A percentile compares a stretch with the other conserved stretches of the same genome.
phyloP scores from a whole-genome alignment of 2,888 invertebrate species.

The Andrena bicolor region DNA sequence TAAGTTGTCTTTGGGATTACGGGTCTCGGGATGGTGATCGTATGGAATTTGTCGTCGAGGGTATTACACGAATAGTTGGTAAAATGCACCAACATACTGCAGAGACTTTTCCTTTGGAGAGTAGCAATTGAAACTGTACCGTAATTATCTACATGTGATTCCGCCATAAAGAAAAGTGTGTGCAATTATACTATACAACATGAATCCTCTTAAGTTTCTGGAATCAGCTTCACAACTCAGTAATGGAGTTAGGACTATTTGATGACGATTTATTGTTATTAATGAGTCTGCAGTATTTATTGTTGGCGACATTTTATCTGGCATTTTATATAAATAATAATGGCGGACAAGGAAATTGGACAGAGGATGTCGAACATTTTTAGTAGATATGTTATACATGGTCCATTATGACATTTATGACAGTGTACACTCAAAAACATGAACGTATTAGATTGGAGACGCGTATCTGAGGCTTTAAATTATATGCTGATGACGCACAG shows the following conservation, averaged over 20 bases:
- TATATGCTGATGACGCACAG: slow-evolving; percentile 41
- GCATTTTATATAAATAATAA: not conserved
- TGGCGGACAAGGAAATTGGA: not conserved
- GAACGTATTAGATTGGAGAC: slow-evolving; percentile 42
- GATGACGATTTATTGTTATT: not conserved
- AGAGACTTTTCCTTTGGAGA: slow-evolving; percentile 30
- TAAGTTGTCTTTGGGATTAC: slow-evolving; percentile 56
- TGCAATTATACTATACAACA: slow-evolving; percentile 30
- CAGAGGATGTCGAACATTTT: not conserved
- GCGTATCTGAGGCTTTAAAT: slow-evolving; percentile 35
- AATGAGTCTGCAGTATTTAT: not conserved
- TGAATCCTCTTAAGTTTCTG: slow-evolving; percentile 36
- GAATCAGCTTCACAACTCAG: not conserved
- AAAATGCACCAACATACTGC: not conserved
- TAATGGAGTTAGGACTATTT: not conserved
- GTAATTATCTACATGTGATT: slow-evolving; percentile 40
- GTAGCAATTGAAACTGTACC: slow-evolving; percentile 5
- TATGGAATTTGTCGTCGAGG: slow-evolving; percentile 12
- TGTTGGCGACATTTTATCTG: not conserved
- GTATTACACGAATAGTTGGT: not conserved
- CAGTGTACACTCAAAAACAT: slow-evolving; percentile 31
- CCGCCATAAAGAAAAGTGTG: slow-evolving; percentile 29
- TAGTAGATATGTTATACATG: slow-evolving; percentile 1
- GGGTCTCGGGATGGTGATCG: slow-evolving; percentile 11
- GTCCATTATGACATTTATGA: not conserved